Evolutionary conservation across 92 coral and sea anemone genomes (phyloP).

Genomic region (Parazoanthus atlanticus): DNA sequence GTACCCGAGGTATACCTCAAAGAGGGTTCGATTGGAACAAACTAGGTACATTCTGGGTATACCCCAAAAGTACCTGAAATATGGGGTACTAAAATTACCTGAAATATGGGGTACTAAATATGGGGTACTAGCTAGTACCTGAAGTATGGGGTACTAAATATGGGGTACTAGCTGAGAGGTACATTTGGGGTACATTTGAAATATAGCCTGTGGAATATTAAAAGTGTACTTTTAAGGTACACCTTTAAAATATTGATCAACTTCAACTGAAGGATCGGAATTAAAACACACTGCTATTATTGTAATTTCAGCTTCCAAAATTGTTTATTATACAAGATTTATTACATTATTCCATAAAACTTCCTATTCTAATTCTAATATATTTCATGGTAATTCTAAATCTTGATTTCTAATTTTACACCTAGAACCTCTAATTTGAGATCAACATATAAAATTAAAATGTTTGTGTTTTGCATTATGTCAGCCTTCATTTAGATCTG

Average conservation of each 20-base stretch:
- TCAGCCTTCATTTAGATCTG: background rate
- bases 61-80: conserved; percentile 11
- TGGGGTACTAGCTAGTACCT: no score
- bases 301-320: no score
- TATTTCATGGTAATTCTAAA: conserved; percentile 4
- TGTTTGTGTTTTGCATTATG: conserved; percentile 9
- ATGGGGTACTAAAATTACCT: conserved; percentile 6
- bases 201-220: background rate
- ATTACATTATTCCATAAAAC: background rate
- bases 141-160: conserved; percentile 6
- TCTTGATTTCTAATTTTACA: background rate
- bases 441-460: background rate
- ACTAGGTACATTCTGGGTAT: background rate
- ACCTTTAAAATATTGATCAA: no score
- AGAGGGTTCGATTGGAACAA: conserved; percentile 13
- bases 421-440: background rate
- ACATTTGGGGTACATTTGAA: conserved; percentile 9
- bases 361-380: conserved; percentile 14
- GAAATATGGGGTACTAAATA: conserved; percentile 7
- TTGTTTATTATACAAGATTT: no score
- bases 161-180: conserved; percentile 3
- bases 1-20: conserved; percentile 11
- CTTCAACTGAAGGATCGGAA: no score
- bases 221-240: conserved; percentile 1
- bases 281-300: no score